Percentiles rank a stretch among this genome's conserved stretches.
Conservation (phyloP, 1,140 invertebrate genomes). For the Drosophila virilis region DNA sequence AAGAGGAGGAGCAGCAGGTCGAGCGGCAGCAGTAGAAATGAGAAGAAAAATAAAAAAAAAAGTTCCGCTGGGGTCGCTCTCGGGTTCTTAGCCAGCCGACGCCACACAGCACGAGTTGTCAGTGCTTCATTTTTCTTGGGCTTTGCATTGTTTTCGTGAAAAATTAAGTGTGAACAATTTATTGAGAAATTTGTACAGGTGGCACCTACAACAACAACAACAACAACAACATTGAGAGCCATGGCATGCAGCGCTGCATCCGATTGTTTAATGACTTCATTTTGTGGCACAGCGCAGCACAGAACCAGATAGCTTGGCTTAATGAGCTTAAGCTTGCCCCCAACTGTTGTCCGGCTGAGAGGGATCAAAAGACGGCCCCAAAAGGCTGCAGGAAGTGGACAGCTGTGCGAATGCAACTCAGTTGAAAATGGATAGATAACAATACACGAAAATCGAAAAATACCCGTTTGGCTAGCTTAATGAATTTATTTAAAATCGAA, state of each 20-base stretch:
- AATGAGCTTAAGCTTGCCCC: constrained; percentile 65
- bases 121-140: constrained; percentile 75
- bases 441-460: too few relatives aligned
- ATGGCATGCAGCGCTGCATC: constrained; percentile 48
- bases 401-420: background rate
- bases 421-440: background rate
- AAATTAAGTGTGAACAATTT: constrained; percentile 82
- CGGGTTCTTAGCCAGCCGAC: background rate
- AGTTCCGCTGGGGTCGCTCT: constrained; percentile 37
- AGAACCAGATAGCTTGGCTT: constrained; percentile 58
- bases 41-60: background rate
- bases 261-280: constrained; percentile 80
- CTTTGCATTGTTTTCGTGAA: constrained; percentile 76
- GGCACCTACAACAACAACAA: constrained; percentile 37
- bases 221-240: constrained; percentile 19
- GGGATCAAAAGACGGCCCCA: constrained; percentile 10
- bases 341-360: constrained; percentile 38
- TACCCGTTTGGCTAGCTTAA: too few relatives aligned
- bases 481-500: too few relatives aligned
- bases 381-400: constrained; percentile 5
- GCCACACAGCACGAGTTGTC: constrained; percentile 75
- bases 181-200: constrained; percentile 82
- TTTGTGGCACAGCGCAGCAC: constrained; percentile 26
- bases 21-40: background rate
- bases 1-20: background rate